phyloP scores from a whole-genome alignment of 1,140 invertebrate species.

The Danaus melanippus region DNA sequence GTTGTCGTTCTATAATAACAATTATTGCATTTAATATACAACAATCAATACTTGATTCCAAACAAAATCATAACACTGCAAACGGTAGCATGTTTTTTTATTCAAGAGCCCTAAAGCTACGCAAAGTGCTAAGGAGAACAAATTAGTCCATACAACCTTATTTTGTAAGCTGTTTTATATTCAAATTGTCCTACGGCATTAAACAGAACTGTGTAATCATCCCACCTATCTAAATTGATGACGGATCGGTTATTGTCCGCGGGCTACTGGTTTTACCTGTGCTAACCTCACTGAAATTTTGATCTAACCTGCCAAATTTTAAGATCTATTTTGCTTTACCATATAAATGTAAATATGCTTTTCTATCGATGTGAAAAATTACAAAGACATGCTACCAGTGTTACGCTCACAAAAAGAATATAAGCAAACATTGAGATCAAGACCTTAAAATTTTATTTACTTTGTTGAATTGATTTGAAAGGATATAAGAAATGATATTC shows the following conservation, averaged over 20 bases:
- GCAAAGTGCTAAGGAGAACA: conserved; percentile 5
- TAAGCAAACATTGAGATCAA: conserved; percentile 6
- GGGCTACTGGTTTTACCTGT: conserved; percentile 55
- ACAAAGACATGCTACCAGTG: conserved; percentile 10
- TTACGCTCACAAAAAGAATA: conserved; percentile 18
- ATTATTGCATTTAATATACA: too few relatives aligned
- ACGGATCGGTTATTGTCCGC: conserved; percentile 63
- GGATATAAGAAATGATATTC: background rate
- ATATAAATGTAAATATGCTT: background rate
- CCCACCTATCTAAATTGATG: conserved; percentile 53
- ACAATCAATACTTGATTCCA: too few relatives aligned
- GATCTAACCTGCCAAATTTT: background rate
- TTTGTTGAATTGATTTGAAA: conserved; percentile 6
- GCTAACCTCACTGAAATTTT: conserved; percentile 1
- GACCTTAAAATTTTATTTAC: background rate
- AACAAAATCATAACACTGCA: too few relatives aligned
- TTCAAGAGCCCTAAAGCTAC: too few relatives aligned
- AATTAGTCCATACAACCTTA: conserved; percentile 21
- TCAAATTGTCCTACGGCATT: conserved; percentile 53
- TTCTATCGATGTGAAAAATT: background rate
- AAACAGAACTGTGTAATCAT: conserved; percentile 49
- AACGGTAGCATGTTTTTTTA: too few relatives aligned
- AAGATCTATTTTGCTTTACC: conserved; percentile 3
- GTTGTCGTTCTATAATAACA: too few relatives aligned
- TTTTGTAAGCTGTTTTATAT: conserved; percentile 26